Conservation (phyloP, 2,113 vertebrate genomes). For the Nyctereutes procyonoides region DNA sequence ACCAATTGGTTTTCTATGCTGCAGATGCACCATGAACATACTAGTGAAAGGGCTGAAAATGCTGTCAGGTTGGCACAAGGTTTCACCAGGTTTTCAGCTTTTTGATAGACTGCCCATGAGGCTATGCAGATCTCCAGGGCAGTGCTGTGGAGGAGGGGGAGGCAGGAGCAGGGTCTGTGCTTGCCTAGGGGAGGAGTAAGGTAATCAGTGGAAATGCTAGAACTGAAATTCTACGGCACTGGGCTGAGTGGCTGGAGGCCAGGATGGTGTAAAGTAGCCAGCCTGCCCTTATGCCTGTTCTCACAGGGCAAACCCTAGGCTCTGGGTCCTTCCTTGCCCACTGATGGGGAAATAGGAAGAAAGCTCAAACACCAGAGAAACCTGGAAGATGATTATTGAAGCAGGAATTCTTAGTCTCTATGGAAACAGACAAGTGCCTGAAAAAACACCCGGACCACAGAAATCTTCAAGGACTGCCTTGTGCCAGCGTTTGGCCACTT, state of each 20-base stretch:
- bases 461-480: constrained; percentile 5
- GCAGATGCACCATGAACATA: too few species aligned
- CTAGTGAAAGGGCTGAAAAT: neutral
- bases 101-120: neutral
- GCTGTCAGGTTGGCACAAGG: neutral
- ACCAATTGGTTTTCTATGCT: neutral
- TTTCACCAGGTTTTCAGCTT: constrained; percentile 8
- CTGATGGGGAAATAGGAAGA: constrained; percentile 9
- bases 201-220: constrained; percentile 14
- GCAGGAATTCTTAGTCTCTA: constrained; percentile 21
- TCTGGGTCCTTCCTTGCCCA: neutral
- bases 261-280: neutral
- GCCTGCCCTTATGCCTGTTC: neutral
- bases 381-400: constrained; percentile 24
- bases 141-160: neutral
- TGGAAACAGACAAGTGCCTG: constrained; percentile 29
- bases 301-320: neutral
- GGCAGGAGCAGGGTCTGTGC: neutral
- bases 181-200: neutral
- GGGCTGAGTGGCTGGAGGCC: neutral
- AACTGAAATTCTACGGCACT: neutral
- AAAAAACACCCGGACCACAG: neutral
- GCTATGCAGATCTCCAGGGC: neutral
- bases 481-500: neutral
- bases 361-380: neutral